Evolutionary conservation across 2,888 invertebrate species (phyloP), one percentile per base, ranked within the genome.

Genomic region (Platypus cylindrus): DNA sequence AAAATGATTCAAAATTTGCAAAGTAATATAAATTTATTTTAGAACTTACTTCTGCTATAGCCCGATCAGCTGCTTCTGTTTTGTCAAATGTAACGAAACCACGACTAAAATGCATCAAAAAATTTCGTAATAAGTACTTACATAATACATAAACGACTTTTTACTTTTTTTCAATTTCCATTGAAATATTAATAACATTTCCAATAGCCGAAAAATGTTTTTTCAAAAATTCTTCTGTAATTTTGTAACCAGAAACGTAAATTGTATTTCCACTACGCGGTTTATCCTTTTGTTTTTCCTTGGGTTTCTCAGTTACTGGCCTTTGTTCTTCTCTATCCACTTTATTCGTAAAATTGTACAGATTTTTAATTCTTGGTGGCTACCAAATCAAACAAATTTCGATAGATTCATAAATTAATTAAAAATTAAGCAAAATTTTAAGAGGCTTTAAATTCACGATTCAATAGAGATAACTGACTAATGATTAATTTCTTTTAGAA

Each of bases 41-140:
- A 20, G 22, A 20, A n/a, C 36, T 46, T 48, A 60, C 59, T 53
- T 89, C 83, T 18, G 75, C 70, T 45, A 91, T 85, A 1, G 91
- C 90, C 43, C 79, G 71, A 36, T 85, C 80, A 2, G 93, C 85
- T 29, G 80, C 74, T 47, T 91, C 91, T 9, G 82, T 71, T 48
- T 84, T 86, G 43, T 91, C 87, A 63, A 93, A 94, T 2, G 91
- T 89, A 11, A 94, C 73, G 65, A 89, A 93, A 5, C 87, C 91
- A 48, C 80, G 78, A 53, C 89, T 89, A 63, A 36, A n/a, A n/a
- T n/a, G n/a, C n/a, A n/a, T n/a, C n/a, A n/a, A n/a, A n/a, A n/a
- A n/a, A n/a, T n/a, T n/a, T n/a, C n/a, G n/a, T n/a, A n/a, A n/a
- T n/a, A n/a, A 73, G 66, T 20, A 23, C 26, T 5, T 31, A 30